Evolutionary conservation across 1,140 invertebrate species (phyloP), one percentile per base, ranked within the genome.

Genomic region (Diploscapter pachys): DNA sequence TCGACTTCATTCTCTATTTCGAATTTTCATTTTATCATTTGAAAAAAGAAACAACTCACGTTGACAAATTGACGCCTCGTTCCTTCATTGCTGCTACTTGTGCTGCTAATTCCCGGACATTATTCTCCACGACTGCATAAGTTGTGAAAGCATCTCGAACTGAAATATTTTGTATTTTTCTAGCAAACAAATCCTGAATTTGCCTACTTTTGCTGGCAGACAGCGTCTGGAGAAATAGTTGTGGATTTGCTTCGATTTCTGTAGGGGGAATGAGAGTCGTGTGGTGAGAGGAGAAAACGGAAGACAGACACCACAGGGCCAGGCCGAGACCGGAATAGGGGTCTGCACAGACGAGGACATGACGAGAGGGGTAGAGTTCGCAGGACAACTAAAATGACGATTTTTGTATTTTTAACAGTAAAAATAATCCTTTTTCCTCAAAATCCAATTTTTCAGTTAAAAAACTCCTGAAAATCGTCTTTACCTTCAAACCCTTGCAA

Each of bases 81-180:
- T 85, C 83, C 51, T 80, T 78, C 3, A 85, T 75, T 56, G 67
- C 65, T 9, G 59, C 56, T 9, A 85, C 75, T 63, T 85, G 83
- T 3, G 75, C 49, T 2, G 83, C 84, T 64, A 96, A 88, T 96
- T 97, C 13, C 93, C 98, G 88, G 93, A 99, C 54, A 88, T 96
- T 99, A 11, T 99, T 86, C 86, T 99, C 96, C 93, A 99, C 98
- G 0, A 99, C 95, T 63, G 95, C 94, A 87, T 99, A 99, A 0
- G 95, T 98, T 86, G 95, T 98, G 87, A 99, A 99, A 0, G 96
- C 98, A 86, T 99, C 96, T 64, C 96, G 90, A 5, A 98, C 95
- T 89, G 76, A 64, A 84, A 81, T 53, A 31, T 31, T 31, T 31
- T 6, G 5, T 74, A 5, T 76, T 5, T 63, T 75, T 13, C 66